Base-by-base conservation (phyloP, 2,888 invertebrate genomes). In the Drosophila fulvimacula region DNA sequence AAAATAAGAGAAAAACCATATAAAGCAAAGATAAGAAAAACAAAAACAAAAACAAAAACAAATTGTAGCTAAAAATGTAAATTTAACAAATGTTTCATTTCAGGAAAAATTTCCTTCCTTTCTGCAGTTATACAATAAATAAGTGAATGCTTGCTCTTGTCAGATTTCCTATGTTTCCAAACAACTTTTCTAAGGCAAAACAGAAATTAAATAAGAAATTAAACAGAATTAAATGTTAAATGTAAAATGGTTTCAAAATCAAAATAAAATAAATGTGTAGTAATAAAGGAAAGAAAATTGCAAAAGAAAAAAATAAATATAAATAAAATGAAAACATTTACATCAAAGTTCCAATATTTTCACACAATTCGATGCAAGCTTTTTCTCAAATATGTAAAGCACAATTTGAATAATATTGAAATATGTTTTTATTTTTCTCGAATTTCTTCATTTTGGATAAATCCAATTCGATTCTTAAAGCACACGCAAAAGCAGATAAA, bases 171-270 rank as follows among this genome's bases (percentile, higher is more conserved):
- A 42, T 42, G 34, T 61, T 76, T 42, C 30, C 24, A 24, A 49
- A 42, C 53, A 48, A 19, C n/a, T 42, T 71, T 61, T 71, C 56
- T 38, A 58, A 61, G 34, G 48, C 7, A 4, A 46, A 48, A 48
- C 27, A 48, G 17, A 49, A 63, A 55, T 17, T 60, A 27, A 64
- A 69, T 41, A n/a, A 73, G 55, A 30, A 48, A 64, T 64, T 49
- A 73, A 56, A 55, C 27, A 46, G 46, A 64, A 69, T 74, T 84
- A 81, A 82, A 88, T 76, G 74, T 77, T 73, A 78, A 75, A 81
- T 82, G 76, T 86, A 84, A 83, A 84, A 88, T 84, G 83, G 83
- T 84, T 84, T 84, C 83, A 84, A 76, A 88, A 84, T 84, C 87
- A 83, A 86, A 49, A 51, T 51, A 51, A 51, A 15, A 32, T 34